Evolutionary conservation across 2,888 invertebrate genomes (phyloP), one percentile per base, ranked within the genome.

Genomic region (Lasioglossum pauxillum): DNA sequence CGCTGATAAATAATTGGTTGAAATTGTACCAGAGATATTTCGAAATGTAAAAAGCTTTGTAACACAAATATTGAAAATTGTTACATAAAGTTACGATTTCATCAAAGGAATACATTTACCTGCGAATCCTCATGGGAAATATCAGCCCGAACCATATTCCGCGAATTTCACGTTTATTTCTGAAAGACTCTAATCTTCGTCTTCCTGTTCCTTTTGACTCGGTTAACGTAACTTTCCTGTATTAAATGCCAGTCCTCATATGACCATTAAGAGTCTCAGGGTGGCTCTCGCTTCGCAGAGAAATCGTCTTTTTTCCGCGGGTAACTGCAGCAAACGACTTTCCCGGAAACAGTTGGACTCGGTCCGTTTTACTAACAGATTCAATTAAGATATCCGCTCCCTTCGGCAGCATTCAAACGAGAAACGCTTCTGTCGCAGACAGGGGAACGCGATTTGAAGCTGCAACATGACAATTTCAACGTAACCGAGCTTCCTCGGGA

Each of bases 361-460:
- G 60, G 64, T 44, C 71, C 80, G 86, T 83, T 86, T 87, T 69
- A 71, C 78, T 75, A 86, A 87, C 86, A 86, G 87, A 87, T 87
- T 87, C 87, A 87, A 87, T 87, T 87, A 87, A 87, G 86, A 87
- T 87, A 87, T 86, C 87, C 75, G 53, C 75, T 81, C 83, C 80
- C 80, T 79, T 86, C 80, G 86, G 82, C 86, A 80, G 78, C 74
- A 69, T 78, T 86, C 83, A 78, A 80, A 75, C 71, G 64, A 80
- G 60, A 67, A 64, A 77, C 60, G 71, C 49, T 35, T 16, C 67
- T 78, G 75, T 73, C 69, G 72, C 27, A 64, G 75, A 49, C 83
- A 78, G 77, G 57, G 69, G 44, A 53, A 41, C 76, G 71, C 82
- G 75, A 71, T 60, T 35, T 23, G 27, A 73, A 85, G 53, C 85